Percentiles rank a stretch among this genome's conserved stretches.
phyloP scores from a whole-genome alignment of 64 coral and sea anemone genomes.

The Stichodactyla helianthus region DNA sequence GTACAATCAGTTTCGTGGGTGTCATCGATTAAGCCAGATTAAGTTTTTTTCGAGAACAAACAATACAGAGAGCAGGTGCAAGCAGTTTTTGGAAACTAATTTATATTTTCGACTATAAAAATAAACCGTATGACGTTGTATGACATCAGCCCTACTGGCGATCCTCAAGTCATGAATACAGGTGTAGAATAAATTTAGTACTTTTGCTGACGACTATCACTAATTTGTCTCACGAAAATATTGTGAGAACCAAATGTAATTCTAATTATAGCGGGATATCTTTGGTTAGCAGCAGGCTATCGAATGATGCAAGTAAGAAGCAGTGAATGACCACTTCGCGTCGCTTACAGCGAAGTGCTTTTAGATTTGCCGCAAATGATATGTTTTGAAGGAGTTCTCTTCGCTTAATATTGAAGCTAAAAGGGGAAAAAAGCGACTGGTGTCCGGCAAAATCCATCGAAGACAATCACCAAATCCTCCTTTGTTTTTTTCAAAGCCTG shows the following conservation, averaged over 20 bases:
- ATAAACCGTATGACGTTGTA: conserved; percentile 6
- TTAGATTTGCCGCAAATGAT: conserved; percentile 3
- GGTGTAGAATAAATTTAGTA: conserved; percentile 31
- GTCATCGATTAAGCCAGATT: conserved; percentile 32
- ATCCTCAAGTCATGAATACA: not conserved
- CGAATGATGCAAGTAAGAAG: not conserved
- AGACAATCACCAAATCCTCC: not conserved
- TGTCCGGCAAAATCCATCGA: conserved; percentile 2
- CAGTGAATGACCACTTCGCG: not conserved
- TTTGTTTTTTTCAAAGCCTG: not conserved
- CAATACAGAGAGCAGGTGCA: conserved; percentile 14
- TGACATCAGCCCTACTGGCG: conserved; percentile 11
- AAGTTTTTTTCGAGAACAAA: conserved; percentile 27
- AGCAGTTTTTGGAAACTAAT: conserved; percentile 22
- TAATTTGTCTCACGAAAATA: conserved; percentile 24
- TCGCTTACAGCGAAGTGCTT: conserved; percentile 7
- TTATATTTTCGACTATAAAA: conserved; percentile 19
- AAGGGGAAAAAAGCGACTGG: conserved; percentile 1
- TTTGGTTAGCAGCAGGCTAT: conserved; percentile 11
- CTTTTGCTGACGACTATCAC: conserved; percentile 31
- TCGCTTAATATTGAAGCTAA: not conserved
- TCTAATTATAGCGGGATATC: conserved; percentile 24
- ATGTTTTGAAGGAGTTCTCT: not conserved
- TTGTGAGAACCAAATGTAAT: conserved; percentile 17
- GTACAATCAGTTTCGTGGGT: conserved; percentile 23